These are phyloP conservation scores for Drosophila paulistorum DNA, from an alignment of 1,140 invertebrate species.

Conservation along the genomic window DNA sequence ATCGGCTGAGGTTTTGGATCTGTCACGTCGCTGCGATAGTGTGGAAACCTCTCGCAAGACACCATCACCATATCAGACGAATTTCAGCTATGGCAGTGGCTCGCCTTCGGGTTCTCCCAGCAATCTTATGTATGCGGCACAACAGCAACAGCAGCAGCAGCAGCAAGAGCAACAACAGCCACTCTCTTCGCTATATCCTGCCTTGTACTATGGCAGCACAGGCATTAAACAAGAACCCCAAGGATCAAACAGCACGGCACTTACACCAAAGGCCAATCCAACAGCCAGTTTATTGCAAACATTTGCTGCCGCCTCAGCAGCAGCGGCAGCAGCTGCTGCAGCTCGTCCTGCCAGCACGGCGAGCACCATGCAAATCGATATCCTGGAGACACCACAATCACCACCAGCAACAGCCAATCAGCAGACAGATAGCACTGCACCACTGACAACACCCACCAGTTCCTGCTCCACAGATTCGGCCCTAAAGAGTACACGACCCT, in stretches of 20 bases:
- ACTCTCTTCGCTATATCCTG: constrained; percentile 69
- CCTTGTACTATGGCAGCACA: constrained; percentile 58
- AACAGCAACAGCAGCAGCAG: constrained; percentile 55
- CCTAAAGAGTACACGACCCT: constrained; percentile 84
- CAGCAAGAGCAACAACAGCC: constrained; percentile 44
- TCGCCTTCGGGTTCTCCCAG: constrained; percentile 66
- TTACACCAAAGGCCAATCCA: constrained; percentile 36
- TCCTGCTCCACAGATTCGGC: constrained; percentile 26
- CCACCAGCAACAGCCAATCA: constrained; percentile 33
- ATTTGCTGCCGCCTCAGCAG: constrained; percentile 67
- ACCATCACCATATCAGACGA: constrained; percentile 76
- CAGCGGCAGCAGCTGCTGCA: constrained; percentile 57
- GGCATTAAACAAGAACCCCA: constrained; percentile 65
- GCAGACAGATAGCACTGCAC: constrained; percentile 2
- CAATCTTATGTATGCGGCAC: constrained; percentile 65
- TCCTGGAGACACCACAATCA: constrained; percentile 64
- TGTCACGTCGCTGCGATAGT: constrained; percentile 79
- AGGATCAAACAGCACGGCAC: constrained; percentile 1
- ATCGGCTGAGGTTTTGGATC: constrained; percentile 72
- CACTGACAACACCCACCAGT: constrained; percentile 66
- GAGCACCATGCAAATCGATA: constrained; percentile 74
- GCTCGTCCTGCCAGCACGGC: constrained; percentile 64
- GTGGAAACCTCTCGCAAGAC: constrained; percentile 79
- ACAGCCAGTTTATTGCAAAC: constrained; percentile 67
- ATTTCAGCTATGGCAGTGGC: constrained; percentile 65